Conservation (phyloP, 2,113 vertebrate species). For the Megaleporinus macrocephalus region DNA sequence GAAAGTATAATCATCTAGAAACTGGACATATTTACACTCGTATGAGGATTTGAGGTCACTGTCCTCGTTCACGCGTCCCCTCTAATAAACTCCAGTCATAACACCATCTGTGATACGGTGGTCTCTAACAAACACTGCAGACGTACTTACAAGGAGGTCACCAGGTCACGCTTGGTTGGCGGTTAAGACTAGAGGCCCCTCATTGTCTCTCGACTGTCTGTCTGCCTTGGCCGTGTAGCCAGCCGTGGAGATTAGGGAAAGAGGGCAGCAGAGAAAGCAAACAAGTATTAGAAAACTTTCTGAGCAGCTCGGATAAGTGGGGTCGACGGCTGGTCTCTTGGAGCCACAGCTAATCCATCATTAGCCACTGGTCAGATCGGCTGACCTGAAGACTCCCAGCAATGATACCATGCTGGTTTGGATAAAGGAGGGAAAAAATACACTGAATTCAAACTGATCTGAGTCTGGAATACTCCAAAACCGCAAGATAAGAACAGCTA, state of each 20-base stretch:
- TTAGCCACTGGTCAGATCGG: neutral
- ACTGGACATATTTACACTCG: no score
- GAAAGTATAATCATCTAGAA: no score
- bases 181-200: conserved; percentile 9
- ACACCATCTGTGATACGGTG: conserved; percentile 64
- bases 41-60: neutral
- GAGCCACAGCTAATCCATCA: neutral
- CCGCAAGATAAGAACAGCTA: no score
- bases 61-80: conserved; percentile 7
- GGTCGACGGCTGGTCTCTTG: neutral
- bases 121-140: conserved; percentile 40
- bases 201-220: neutral
- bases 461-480: no score
- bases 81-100: conserved; percentile 40
- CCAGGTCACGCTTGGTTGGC: conserved; percentile 43
- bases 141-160: conserved; percentile 60
- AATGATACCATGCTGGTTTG: no score
- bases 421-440: no score
- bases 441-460: no score
- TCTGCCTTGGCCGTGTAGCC: neutral
- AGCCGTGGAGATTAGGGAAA: neutral
- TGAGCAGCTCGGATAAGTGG: neutral
- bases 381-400: no score
- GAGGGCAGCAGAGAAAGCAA: neutral
- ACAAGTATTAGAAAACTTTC: neutral